Conservation (phyloP, 2,113 vertebrate species). For the Pao palembangensis region DNA sequence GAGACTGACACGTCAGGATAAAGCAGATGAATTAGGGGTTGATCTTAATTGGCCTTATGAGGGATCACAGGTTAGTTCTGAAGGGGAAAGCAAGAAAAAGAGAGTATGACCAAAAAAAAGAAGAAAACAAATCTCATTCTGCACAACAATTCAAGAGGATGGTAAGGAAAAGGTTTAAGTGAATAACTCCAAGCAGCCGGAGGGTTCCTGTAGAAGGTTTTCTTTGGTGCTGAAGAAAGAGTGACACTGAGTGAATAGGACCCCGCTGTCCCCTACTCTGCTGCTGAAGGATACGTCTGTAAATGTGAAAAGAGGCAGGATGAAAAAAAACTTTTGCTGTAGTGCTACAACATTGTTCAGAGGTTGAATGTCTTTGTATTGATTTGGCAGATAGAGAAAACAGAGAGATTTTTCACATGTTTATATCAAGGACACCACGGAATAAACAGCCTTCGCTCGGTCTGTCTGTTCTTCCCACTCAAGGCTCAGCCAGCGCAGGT, state of each 20-base stretch:
- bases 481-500: conserved; percentile 66
- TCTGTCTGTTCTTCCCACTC: conserved; percentile 64
- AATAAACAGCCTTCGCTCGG: conserved; percentile 72
- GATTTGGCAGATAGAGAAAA: conserved; percentile 66
- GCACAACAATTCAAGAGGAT: background rate
- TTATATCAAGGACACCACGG: conserved; percentile 69
- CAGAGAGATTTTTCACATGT: conserved; percentile 72
- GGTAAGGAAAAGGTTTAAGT: background rate
- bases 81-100: conserved; percentile 2
- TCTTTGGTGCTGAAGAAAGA: conserved; percentile 43
- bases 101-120: conserved; percentile 6
- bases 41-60: conserved; percentile 56
- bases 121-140: background rate
- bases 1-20: conserved; percentile 43
- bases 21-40: conserved; percentile 60
- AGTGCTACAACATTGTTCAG: conserved; percentile 56
- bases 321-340: conserved; percentile 51
- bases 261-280: conserved; percentile 16
- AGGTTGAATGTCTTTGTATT: conserved; percentile 68
- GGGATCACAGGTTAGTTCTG: conserved; percentile 47
- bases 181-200: background rate
- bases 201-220: conserved; percentile 22
- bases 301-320: conserved; percentile 56
- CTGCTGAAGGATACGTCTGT: conserved; percentile 48
- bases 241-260: conserved; percentile 38